Conservation (phyloP, 92 coral and sea anemone species). For the Desmophyllum pertusum region DNA sequence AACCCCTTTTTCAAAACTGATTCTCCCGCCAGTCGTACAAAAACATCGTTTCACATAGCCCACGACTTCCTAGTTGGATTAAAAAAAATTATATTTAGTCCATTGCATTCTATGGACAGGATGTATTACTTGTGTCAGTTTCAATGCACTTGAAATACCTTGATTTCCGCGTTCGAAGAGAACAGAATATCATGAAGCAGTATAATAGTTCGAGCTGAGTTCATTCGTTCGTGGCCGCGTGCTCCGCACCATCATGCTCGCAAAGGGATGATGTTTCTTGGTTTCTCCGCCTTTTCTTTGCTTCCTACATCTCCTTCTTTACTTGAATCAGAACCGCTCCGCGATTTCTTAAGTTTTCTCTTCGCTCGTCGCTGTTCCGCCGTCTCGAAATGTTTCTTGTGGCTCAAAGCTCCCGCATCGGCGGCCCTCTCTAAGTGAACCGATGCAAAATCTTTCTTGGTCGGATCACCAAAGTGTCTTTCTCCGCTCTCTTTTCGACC, state of each 20-base stretch:
- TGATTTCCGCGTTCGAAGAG: not conserved
- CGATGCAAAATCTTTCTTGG: conserved; percentile 65
- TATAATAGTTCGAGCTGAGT: conserved; percentile 7
- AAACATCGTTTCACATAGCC: not conserved
- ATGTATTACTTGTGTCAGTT: not conserved
- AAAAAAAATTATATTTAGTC: not conserved
- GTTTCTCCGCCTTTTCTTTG: not conserved
- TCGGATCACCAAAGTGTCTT: conserved; percentile 49
- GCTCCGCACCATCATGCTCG: not conserved
- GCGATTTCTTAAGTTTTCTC: conserved; percentile 42
- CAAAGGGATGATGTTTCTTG: conserved; percentile 4
- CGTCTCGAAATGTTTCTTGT: conserved; percentile 44
- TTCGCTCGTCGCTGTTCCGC: conserved; percentile 69
- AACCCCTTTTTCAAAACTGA: not conserved
- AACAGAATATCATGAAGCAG: not conserved
- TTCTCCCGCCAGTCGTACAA: not conserved
- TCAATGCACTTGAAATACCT: not conserved
- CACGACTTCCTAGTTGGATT: not conserved
- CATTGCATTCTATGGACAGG: not conserved
- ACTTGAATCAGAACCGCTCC: conserved; percentile 21
- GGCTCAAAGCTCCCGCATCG: conserved; percentile 52
- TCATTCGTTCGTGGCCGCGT: not conserved
- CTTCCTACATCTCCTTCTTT: conserved; percentile 3
- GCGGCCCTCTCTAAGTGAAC: conserved; percentile 68
- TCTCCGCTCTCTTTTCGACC: conserved; percentile 53